Percentiles rank a stretch among this genome's conserved stretches.
These are phyloP conservation scores for Speoplatyrhinus poulsoni DNA, from an alignment of 2,113 vertebrate species.

Conservation along the genomic window DNA sequence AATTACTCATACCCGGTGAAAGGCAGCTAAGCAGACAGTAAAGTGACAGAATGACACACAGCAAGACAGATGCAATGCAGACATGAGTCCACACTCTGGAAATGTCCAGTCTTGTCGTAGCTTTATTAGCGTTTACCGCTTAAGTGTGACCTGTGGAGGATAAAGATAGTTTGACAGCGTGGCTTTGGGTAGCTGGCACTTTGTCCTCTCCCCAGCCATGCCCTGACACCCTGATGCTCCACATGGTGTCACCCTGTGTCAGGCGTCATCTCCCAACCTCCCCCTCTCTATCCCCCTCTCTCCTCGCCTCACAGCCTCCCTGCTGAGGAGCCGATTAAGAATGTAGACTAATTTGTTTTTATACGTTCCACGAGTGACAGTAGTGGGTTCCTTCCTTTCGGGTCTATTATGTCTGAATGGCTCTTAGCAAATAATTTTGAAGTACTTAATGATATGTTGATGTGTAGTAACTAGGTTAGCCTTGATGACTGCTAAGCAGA, in stretches of 20 bases:
- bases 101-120: too few species aligned
- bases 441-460: too few species aligned
- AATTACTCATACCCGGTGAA: background rate
- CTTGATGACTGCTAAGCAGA: too few species aligned
- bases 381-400: too few species aligned
- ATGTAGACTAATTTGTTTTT: constrained; percentile 19
- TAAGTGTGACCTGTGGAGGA: constrained; percentile 3
- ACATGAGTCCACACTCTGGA: too few species aligned
- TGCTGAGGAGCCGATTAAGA: constrained; percentile 38
- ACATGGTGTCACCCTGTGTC: constrained; percentile 50
- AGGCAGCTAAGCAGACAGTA: background rate
- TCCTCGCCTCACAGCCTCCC: constrained; percentile 13
- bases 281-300: constrained; percentile 1
- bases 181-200: background rate
- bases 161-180: constrained; percentile 13
- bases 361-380: too few species aligned
- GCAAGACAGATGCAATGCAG: background rate
- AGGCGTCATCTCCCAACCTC: constrained; percentile 47
- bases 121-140: background rate
- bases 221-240: constrained; percentile 50
- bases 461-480: too few species aligned
- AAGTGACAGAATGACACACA: background rate
- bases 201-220: constrained; percentile 20
- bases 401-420: too few species aligned
- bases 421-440: too few species aligned